phyloP scores from a whole-genome alignment of 2,888 invertebrate species.

The Agrilus cyanescens region DNA sequence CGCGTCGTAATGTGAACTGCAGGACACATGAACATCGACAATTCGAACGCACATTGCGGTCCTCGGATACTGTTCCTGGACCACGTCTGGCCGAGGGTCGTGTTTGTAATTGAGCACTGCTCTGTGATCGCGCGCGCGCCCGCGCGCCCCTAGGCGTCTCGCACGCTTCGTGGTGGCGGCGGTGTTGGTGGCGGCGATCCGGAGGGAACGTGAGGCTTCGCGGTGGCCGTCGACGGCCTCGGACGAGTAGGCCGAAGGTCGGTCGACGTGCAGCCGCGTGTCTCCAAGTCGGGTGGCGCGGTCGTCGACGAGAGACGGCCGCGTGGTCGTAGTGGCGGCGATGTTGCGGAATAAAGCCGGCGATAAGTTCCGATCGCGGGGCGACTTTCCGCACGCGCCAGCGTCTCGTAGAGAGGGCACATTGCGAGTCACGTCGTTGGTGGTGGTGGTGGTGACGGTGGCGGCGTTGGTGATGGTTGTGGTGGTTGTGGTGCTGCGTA shows the following conservation, averaged over 20 bases:
- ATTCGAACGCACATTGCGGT: constrained; percentile 50
- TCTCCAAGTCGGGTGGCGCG: background rate
- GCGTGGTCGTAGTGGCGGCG: background rate
- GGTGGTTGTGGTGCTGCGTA: too few species aligned
- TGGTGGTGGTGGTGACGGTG: too few species aligned
- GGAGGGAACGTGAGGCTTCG: background rate
- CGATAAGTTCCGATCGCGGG: background rate
- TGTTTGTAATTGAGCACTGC: constrained; percentile 12
- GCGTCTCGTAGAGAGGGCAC: too few species aligned
- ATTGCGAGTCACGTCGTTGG: too few species aligned
- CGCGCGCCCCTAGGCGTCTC: too few species aligned
- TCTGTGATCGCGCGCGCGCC: background rate
- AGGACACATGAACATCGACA: constrained; percentile 49
- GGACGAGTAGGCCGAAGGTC: background rate
- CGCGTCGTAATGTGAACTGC: constrained; percentile 39
- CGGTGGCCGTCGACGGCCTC: background rate
- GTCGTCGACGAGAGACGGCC: background rate
- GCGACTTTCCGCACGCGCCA: background rate
- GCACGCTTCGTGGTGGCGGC: too few species aligned
- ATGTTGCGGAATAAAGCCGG: background rate
- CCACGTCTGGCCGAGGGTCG: constrained; percentile 41
- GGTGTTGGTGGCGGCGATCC: too few species aligned
- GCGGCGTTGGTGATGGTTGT: too few species aligned
- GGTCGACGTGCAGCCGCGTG: background rate
- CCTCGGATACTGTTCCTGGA: constrained; percentile 37